Percentiles rank a stretch among this genome's conserved stretches.
Evolutionary conservation across 2,888 invertebrate species (phyloP).

Genomic region (Chouioia cunea): DNA sequence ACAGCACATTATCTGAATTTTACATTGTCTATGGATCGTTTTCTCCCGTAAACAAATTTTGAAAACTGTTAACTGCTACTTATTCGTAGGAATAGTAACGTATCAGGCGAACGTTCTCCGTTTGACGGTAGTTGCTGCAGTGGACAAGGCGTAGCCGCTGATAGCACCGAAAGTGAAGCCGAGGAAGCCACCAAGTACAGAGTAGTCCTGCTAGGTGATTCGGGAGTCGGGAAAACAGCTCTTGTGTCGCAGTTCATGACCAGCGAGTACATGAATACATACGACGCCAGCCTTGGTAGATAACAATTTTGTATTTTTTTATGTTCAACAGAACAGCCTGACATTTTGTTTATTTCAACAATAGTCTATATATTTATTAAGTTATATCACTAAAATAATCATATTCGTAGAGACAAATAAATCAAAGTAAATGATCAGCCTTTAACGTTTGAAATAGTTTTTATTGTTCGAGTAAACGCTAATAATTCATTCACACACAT

Average conservation of each 20-base stretch:
- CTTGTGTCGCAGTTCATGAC: constrained; percentile 95
- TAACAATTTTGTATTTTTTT: constrained; percentile 42
- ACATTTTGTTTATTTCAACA: constrained; percentile 11
- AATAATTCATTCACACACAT: too few relatives aligned
- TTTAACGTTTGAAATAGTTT: too few relatives aligned
- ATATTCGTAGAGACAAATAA: too few relatives aligned
- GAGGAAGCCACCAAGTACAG: constrained; percentile 81
- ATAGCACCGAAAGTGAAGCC: constrained; percentile 74
- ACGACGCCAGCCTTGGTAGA: constrained; percentile 91
- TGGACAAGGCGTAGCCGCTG: constrained; percentile 77
- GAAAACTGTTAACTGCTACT: background rate
- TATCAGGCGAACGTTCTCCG: constrained; percentile 80
- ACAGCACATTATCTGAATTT: too few relatives aligned
- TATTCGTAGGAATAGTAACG: constrained; percentile 75
- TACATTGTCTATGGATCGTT: too few relatives aligned
- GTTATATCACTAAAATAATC: too few relatives aligned
- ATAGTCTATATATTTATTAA: too few relatives aligned
- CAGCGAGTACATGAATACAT: constrained; percentile 95
- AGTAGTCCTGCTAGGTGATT: constrained; percentile 86
- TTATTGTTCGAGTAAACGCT: too few relatives aligned
- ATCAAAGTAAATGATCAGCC: too few relatives aligned
- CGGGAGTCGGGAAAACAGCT: constrained; percentile 92
- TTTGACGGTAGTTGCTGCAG: constrained; percentile 90
- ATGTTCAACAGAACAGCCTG: background rate
- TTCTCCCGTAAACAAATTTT: too few relatives aligned